Percentiles rank a stretch among this genome's conserved stretches.
Evolutionary conservation across 2,888 invertebrate species (phyloP).

Genomic region (Lottia scabra): DNA sequence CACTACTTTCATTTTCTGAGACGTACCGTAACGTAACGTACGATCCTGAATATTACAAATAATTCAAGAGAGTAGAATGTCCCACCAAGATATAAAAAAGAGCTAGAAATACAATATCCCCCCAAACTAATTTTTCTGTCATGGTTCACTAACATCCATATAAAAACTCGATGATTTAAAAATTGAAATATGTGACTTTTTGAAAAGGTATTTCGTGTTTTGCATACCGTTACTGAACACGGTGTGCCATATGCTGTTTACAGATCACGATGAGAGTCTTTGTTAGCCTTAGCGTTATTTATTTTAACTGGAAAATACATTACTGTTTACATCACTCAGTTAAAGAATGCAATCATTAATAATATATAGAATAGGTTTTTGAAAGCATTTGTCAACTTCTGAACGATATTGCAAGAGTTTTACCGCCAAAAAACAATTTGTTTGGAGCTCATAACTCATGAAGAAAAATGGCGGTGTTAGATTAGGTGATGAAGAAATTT

Average conservation of each 20-base stretch:
- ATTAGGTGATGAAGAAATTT: not conserved
- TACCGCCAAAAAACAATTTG: not conserved
- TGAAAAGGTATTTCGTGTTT: not conserved
- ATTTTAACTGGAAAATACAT: not conserved
- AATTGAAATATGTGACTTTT: not conserved
- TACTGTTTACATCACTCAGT: not conserved
- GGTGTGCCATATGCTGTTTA: not conserved
- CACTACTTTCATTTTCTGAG: no score
- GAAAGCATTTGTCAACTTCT: constrained; percentile 4
- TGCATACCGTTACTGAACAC: not conserved
- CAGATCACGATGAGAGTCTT: not conserved
- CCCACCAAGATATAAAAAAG: not conserved
- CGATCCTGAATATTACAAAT: no score
- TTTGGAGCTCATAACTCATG: not conserved
- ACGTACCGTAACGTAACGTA: no score
- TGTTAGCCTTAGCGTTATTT: not conserved
- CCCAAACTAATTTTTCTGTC: not conserved
- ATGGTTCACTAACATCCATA: not conserved
- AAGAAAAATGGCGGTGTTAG: not conserved
- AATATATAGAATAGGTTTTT: constrained; percentile 1
- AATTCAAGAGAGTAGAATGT: no score
- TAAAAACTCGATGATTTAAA: not conserved
- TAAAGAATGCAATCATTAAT: not conserved
- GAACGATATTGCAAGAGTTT: not conserved
- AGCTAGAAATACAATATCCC: not conserved